These are phyloP conservation scores for Ditula angustiorana DNA, from an alignment of 2,888 invertebrate species.

Conservation along the genomic window DNA sequence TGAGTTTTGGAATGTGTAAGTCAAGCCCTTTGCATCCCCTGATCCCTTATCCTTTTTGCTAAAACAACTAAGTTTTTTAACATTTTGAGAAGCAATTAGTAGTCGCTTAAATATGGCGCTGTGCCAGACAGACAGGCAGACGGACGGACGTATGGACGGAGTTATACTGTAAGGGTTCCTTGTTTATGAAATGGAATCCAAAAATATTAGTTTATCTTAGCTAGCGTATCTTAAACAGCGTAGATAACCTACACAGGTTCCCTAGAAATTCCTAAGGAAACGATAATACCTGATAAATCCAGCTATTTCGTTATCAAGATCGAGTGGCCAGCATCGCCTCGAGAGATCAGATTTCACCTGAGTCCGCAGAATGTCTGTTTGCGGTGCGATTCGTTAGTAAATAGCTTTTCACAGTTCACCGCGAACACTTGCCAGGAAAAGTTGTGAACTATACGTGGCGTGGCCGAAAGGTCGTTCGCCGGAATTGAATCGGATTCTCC, in stretches of 20 bases:
- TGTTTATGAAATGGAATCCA: no score
- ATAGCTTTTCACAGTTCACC: slow-evolving; percentile 45
- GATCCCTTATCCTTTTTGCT: no score
- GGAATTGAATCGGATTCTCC: slow-evolving; percentile 41
- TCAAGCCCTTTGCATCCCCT: no score
- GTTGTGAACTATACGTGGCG: slow-evolving; percentile 34
- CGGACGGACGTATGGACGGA: no score
- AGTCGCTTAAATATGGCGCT: no score
- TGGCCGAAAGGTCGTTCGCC: slow-evolving; percentile 35
- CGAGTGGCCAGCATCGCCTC: slow-evolving; percentile 1
- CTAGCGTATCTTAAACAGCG: no score
- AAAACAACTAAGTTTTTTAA: no score
- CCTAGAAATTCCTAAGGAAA: neutral
- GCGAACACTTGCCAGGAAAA: slow-evolving; percentile 32
- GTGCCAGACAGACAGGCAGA: no score
- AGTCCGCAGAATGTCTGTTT: slow-evolving; percentile 32
- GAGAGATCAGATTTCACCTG: slow-evolving; percentile 32
- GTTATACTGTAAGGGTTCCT: no score
- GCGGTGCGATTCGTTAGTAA: slow-evolving; percentile 47
- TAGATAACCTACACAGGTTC: neutral
- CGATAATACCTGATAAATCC: slow-evolving; percentile 11
- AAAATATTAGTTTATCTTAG: no score
- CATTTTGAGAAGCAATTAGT: no score
- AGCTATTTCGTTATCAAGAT: slow-evolving; percentile 6
- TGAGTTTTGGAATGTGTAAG: no score